Percentiles rank a stretch among this genome's conserved stretches.
These are phyloP conservation scores for Calameuta pallipes DNA, from an alignment of 2,888 invertebrate genomes.

Conservation along the genomic window DNA sequence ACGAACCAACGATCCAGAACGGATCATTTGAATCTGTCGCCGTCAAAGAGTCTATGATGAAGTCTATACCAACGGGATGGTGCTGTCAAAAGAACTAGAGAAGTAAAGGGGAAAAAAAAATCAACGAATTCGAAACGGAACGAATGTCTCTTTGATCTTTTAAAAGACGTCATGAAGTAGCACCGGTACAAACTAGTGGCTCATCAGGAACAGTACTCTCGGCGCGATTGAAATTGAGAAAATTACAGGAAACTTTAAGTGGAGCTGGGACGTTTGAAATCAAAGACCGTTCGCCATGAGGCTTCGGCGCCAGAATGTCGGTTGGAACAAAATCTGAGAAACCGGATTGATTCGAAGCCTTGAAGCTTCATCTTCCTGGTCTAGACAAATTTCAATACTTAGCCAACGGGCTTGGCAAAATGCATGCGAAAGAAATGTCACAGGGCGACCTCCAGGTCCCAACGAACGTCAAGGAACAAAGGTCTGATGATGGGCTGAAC, in stretches of 20 bases:
- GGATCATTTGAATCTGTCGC: background rate
- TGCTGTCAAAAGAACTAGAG: conserved; percentile 3
- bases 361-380: background rate
- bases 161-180: background rate
- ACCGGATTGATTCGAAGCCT: background rate
- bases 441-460: background rate
- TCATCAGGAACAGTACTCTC: background rate
- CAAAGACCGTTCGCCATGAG: background rate
- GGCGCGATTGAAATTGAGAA: background rate
- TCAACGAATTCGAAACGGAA: background rate
- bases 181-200: background rate
- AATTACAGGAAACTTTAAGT: background rate
- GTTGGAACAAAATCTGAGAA: background rate
- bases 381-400: background rate
- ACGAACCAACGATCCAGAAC: background rate
- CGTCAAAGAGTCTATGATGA: background rate
- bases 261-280: background rate
- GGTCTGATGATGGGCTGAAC: background rate
- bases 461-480: background rate
- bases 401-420: background rate
- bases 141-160: background rate
- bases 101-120: background rate
- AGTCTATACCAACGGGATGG: background rate
- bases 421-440: background rate
- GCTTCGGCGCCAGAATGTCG: background rate